Conservation (phyloP, 2,888 invertebrate species). For the Eupithecia insigniata region DNA sequence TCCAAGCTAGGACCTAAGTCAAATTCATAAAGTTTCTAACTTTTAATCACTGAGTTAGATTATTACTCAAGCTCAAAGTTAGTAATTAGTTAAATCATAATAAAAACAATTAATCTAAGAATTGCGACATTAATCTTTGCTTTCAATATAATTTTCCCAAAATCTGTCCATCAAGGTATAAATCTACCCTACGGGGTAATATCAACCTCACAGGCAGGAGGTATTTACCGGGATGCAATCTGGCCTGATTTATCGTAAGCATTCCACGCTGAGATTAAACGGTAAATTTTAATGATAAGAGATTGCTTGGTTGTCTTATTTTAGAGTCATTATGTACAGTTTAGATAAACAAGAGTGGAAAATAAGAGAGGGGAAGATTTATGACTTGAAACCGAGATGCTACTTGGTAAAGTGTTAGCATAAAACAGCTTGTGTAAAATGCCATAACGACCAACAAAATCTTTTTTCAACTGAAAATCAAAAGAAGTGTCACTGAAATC, state of each 20-base stretch:
- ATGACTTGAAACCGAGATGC: not conserved
- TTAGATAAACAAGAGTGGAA: not conserved
- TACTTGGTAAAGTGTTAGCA: not conserved
- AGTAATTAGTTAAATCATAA: not conserved
- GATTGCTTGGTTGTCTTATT: not conserved
- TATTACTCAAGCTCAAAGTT: not conserved
- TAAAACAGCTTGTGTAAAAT: not conserved
- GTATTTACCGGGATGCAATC: conserved; percentile 16
- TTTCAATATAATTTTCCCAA: conserved; percentile 3
- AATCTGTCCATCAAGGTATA: conserved; percentile 22
- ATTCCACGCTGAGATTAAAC: conserved; percentile 21
- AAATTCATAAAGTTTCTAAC: not conserved
- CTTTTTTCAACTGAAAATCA: not conserved
- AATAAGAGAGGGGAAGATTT: not conserved
- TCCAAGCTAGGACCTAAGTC: not conserved
- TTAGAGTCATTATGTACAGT: not conserved
- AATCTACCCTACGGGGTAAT: not conserved
- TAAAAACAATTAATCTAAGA: not conserved
- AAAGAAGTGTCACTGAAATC: not conserved
- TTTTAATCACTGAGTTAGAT: not conserved
- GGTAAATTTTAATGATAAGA: conserved; percentile 22
- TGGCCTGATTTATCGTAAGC: conserved; percentile 23
- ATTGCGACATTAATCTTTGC: conserved; percentile 9
- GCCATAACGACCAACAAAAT: not conserved
- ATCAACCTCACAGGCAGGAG: not conserved